phyloP scores from a whole-genome alignment of 1,140 invertebrate genomes.

The Trichomalopsis sarcophagae region DNA sequence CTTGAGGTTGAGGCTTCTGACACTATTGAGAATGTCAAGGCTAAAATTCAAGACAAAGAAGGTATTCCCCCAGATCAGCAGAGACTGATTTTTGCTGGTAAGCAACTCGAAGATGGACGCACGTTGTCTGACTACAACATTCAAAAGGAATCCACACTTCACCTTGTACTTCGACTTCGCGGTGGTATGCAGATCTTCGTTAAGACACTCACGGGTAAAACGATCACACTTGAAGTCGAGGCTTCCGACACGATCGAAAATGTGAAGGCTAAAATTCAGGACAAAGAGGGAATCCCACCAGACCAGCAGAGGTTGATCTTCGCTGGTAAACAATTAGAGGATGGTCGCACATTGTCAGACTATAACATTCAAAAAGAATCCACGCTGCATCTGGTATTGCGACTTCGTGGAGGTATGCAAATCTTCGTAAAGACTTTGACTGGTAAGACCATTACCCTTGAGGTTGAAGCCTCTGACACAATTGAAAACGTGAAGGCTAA shows the following conservation, averaged over 20 bases:
- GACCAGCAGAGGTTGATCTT: constrained; percentile 84
- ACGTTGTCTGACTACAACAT: constrained; percentile 86
- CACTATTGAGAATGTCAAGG: constrained; percentile 83
- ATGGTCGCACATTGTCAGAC: constrained; percentile 87
- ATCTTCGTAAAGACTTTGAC: constrained; percentile 79
- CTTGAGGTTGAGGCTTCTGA: constrained; percentile 83
- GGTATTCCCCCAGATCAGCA: constrained; percentile 81
- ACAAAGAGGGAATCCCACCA: constrained; percentile 82
- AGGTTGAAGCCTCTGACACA: constrained; percentile 80
- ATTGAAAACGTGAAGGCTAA: constrained; percentile 88
- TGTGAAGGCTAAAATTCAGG: constrained; percentile 86
- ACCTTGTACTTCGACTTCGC: constrained; percentile 81
- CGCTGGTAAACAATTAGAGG: constrained; percentile 87
- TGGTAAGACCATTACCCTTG: constrained; percentile 72
- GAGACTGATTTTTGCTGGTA: constrained; percentile 81
- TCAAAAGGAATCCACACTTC: constrained; percentile 77
- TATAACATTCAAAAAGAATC: constrained; percentile 90
- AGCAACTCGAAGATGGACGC: constrained; percentile 84
- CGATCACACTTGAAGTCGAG: constrained; percentile 83
- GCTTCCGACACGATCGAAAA: constrained; percentile 85
- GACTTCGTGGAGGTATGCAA: constrained; percentile 81
- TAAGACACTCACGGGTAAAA: constrained; percentile 83
- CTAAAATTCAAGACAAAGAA: constrained; percentile 83
- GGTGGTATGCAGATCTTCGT: constrained; percentile 84
- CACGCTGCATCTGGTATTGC: constrained; percentile 83